These are phyloP conservation scores for Neodon shergylaensis DNA, from an alignment of 2,113 vertebrate genomes.

Conservation along the genomic window DNA sequence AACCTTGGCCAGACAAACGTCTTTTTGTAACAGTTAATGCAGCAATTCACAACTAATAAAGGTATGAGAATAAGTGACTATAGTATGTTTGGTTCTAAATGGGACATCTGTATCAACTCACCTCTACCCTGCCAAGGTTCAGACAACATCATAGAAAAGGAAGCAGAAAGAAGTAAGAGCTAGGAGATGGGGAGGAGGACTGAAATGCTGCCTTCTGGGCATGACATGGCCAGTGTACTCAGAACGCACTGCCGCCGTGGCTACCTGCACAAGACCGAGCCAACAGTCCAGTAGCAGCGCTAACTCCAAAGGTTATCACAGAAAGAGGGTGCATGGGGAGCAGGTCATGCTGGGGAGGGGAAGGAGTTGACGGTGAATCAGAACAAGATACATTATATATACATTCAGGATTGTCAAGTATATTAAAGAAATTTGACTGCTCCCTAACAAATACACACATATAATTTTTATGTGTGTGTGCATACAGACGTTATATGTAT, in stretches of 20 bases:
- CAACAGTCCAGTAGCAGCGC: neutral
- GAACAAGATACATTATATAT: neutral
- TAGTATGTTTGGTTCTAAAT: neutral
- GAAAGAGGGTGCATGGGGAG: too few relatives aligned
- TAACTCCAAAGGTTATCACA: neutral
- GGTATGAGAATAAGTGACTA: neutral
- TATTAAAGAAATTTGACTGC: neutral
- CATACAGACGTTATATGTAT: neutral
- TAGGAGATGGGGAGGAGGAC: neutral
- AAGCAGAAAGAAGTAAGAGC: neutral
- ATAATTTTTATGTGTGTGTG: neutral
- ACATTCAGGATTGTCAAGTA: neutral
- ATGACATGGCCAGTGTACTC: neutral
- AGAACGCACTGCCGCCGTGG: neutral
- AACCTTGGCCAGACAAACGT: neutral
- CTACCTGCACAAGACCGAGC: neutral
- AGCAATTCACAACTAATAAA: neutral
- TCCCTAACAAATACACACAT: neutral
- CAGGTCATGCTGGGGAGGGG: neutral
- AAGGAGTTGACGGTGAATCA: neutral
- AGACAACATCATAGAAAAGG: neutral
- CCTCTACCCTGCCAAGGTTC: neutral
- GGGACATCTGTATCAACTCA: neutral
- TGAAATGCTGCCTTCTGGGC: neutral
- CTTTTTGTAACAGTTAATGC: neutral